Base-by-base conservation (phyloP, 2,888 invertebrate species). In the Ochropleura plecta region DNA sequence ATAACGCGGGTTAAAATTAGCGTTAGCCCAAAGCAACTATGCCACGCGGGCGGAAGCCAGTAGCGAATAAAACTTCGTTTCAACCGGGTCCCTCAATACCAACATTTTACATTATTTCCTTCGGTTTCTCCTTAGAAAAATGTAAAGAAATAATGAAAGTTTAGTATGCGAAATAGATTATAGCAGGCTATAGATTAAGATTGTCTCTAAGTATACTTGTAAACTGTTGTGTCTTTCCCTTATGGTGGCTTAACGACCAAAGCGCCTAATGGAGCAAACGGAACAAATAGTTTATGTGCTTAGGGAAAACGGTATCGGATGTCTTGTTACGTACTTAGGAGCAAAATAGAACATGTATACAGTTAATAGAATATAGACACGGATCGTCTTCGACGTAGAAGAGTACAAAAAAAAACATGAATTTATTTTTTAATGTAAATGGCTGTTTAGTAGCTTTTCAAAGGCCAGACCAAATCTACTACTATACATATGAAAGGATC, bases 191-290 rank as follows among this genome's bases (percentile, higher is more conserved):
- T 30, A 30, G 30, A 30, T 71, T 59, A 4, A 60, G n/a, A 57
- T 51, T 51, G 8, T 40, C 57, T 49, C 6, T 44, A 60, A 30
- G 18, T 42, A n/a, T 66, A n/a, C 42, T 68, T 2, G 42, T 63
- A 59, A 7, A 46, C 65, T 55, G 48, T 48, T 72, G 48, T 53
- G 68, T 46, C 57, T 57, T 62, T 53, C 48, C 42, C 14, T 69
- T 51, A 60, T 9, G n/a, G 64, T 42, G 30, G 67, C 42, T 64
- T 72, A 72, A 81, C 72, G 78, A 82, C 40, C 18, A 20, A 12
- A 51, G 12, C 51, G 46, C 53, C 60, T 78, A 83, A 83, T 78
- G 79, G 79, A 65, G 42, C 40, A 72, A 68, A 57, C 51, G 16
- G 20, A 82, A 60, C 64, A 67, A 67, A 82, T 71, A 55, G 63